phyloP scores from a whole-genome alignment of 2,797 vertebrate species.

The Leptodactylus fallax region DNA sequence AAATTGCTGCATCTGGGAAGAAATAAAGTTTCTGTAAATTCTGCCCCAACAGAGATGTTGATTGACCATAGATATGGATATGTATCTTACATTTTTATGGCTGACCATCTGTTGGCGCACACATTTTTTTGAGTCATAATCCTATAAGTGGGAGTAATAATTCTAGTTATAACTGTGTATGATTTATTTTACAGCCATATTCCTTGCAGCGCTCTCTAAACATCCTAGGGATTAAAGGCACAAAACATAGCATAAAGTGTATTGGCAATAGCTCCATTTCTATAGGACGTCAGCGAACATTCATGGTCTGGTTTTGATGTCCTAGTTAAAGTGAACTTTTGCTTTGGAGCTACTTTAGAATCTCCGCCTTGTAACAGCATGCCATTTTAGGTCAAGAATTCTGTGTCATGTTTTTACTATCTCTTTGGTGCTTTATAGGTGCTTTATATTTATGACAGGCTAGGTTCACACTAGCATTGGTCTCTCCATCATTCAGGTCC shows the following conservation, averaged over 20 bases:
- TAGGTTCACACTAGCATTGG: too few species aligned
- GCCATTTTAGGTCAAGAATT: neutral
- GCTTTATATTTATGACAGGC: too few species aligned
- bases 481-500: too few species aligned
- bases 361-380: neutral
- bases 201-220: neutral
- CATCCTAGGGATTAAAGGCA: neutral
- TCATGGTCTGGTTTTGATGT: neutral
- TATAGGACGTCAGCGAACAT: neutral
- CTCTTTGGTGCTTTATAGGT: too few species aligned
- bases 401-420: neutral
- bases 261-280: neutral
- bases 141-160: conserved; percentile 24
- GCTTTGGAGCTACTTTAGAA: neutral
- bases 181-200: conserved; percentile 31
- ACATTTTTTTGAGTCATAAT: neutral
- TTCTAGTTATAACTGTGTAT: conserved; percentile 1
- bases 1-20: neutral
- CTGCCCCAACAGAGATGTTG: neutral
- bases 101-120: neutral
- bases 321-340: neutral
- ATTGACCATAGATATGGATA: neutral
- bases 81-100: conserved; percentile 2
- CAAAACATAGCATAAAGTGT: neutral
- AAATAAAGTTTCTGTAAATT: neutral